Evolutionary conservation across 2,797 vertebrate genomes (phyloP), one percentile per base, ranked within the genome.

Genomic region (Lithobates pipiens): DNA sequence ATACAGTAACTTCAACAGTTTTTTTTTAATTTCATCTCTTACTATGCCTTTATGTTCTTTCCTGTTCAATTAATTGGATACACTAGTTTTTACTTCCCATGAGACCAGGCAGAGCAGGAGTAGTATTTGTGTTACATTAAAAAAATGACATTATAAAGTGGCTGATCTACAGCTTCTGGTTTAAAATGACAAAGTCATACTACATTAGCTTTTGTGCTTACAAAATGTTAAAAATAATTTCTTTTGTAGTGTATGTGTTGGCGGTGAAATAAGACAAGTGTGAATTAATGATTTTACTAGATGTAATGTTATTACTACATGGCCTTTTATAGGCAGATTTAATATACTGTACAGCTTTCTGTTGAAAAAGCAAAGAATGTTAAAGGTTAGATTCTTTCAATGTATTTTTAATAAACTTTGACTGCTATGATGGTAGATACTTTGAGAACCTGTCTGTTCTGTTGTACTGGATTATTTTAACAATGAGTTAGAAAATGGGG

Each of bases 51-150:
- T 91, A 91, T 94, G 94, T 94, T 95, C 91, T 90, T 90, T 61
- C 80, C 90, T 92, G 94, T 95, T 94, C 90, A 77, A 89, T 94
- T 95, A 95, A 95, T 96, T 95, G 94, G 92, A 94, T 92, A 94
- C 92, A 93, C 89, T 82, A 74, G 5, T 92, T 92, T 90, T 91
- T 83, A 85, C 89, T 91, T 94, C 93, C 92, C 93, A 77, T 90
- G 93, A 92, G 92, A 91, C 91, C 91, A 92, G 84, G 82, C 82
- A 92, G 91, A 92, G 92, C 89, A 93, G 92, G 89, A 91, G 90
- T 93, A 89, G 90, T 93, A 88, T 90, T 93, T 90, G 94, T 91
- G 93, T 91, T 91, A 93, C 91, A 95, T 92, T 93, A 92, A 92
- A 93, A 92, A 94, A 92, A 94, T 94, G 91, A 93, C 93, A 93